Base-by-base conservation (phyloP, 2,113 vertebrate genomes). In the Perca fluviatilis region DNA sequence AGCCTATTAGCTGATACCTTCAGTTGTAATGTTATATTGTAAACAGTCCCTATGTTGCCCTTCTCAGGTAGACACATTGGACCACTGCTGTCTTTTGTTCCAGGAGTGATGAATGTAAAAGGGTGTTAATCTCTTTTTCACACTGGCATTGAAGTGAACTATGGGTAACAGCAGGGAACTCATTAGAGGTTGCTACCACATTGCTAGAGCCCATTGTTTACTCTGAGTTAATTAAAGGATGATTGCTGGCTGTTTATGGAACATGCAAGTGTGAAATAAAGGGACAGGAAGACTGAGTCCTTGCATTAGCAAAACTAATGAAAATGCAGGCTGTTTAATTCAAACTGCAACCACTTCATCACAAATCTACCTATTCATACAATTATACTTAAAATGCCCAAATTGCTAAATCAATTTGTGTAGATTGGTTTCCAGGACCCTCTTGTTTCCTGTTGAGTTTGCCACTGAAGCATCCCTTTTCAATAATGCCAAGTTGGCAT, bases 181-280 rank as follows among this genome's bases (percentile, higher is more conserved):
- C 67, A 57, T 82, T 83, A 56, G 67, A 77, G 74, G 57, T 53
- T 53, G 82, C 70, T 43, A 67, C 62, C 25, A 50, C 67, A 49
- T 75, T 80, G 72, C 50, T 8, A 1, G 12, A 60, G 76, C 72
- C 46, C 73, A 54, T 62, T 91, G 83, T 88, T 88, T 82, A 76
- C 83, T 62, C 61, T 36, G 80, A 79, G 69, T 79, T 84, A 87
- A 87, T 91, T 84, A 87, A 75, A 77, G 61, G 85, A 89, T 85
- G 89, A 85, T 36, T 50, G 63, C 65, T 1, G 50, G 8, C 49
- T 83, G 62, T 84, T 78, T 82, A 77, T 74, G 64, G 14, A 56
- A 71, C 63, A 36, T 25, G 54, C n/a, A 18, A 71, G 66, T 9
- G 23, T 30, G 69, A 74, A 63, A 62, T 61, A 27, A 74, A 64